These are phyloP conservation scores for Myotis lucifugus DNA, from an alignment of 2,113 vertebrate genomes.

Conservation along the genomic window DNA sequence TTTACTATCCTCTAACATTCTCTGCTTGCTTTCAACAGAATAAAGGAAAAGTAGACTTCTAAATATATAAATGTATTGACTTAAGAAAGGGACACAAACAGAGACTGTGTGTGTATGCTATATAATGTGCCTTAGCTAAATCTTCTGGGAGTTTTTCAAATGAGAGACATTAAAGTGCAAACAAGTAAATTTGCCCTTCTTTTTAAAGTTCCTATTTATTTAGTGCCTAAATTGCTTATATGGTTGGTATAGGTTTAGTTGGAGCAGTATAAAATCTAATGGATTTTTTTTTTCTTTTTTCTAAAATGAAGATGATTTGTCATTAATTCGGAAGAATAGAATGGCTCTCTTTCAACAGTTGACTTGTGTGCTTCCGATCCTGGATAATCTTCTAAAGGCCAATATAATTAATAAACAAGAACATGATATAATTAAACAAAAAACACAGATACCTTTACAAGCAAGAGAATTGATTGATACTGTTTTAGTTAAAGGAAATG, in stretches of 20 bases:
- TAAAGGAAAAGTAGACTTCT: background rate
- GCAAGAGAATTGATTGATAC: conserved; percentile 94
- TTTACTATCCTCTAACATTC: background rate
- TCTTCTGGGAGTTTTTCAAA: background rate
- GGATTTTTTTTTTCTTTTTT: background rate
- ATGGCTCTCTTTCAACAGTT: conserved; percentile 92
- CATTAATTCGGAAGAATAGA: conserved; percentile 94
- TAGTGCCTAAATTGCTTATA: background rate
- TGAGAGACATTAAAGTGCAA: background rate
- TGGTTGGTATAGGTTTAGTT: background rate
- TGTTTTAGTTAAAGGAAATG: conserved; percentile 94
- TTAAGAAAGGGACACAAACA: background rate
- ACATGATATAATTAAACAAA: conserved; percentile 91
- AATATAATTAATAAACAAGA: conserved; percentile 91
- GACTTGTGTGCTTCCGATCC: conserved; percentile 91
- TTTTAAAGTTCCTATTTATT: background rate
- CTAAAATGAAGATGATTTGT: conserved; percentile 90
- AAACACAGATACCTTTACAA: conserved; percentile 92
- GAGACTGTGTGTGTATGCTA: background rate
- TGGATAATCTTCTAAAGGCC: conserved; percentile 91
- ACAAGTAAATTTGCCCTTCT: background rate
- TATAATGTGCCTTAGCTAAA: background rate
- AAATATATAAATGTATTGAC: background rate
- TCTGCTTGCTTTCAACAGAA: conserved; percentile 26
- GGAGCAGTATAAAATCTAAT: conserved; percentile 49